A percentile compares a stretch with the other conserved stretches of the same genome.
Evolutionary conservation across 2,113 vertebrate genomes (phyloP).

Genomic region (Upupa epops): DNA sequence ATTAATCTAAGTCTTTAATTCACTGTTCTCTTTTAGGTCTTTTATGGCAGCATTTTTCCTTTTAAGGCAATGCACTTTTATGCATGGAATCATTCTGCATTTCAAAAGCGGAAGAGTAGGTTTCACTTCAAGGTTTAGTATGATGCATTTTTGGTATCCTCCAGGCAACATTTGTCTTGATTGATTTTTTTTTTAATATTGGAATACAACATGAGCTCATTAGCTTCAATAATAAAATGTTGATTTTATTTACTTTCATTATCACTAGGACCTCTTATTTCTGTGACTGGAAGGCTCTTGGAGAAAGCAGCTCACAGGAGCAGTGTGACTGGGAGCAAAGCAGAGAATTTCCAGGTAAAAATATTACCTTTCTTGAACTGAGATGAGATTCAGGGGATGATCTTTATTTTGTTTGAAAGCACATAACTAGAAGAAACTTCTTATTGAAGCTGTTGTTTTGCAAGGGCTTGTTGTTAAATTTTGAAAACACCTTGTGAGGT

Average conservation of each 20-base stretch:
- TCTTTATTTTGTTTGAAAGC: neutral
- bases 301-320: neutral
- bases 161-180: neutral
- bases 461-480: neutral
- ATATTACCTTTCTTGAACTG: neutral
- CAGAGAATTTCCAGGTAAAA: neutral
- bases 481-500: conserved; percentile 15
- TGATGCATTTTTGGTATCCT: neutral
- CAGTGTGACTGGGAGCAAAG: neutral
- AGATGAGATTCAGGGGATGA: neutral
- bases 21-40: neutral
- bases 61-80: neutral
- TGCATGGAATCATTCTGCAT: neutral
- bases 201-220: neutral
- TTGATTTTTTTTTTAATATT: neutral
- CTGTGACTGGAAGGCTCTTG: neutral
- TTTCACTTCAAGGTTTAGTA: neutral
- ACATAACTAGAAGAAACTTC: neutral
- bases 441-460: neutral
- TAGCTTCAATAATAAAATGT: neutral
- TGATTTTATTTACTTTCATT: neutral
- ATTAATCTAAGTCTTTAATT: neutral
- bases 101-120: neutral
- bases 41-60: neutral
- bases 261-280: neutral